Conservation (phyloP, 1,140 invertebrate genomes). For the Drosophila truncata region DNA sequence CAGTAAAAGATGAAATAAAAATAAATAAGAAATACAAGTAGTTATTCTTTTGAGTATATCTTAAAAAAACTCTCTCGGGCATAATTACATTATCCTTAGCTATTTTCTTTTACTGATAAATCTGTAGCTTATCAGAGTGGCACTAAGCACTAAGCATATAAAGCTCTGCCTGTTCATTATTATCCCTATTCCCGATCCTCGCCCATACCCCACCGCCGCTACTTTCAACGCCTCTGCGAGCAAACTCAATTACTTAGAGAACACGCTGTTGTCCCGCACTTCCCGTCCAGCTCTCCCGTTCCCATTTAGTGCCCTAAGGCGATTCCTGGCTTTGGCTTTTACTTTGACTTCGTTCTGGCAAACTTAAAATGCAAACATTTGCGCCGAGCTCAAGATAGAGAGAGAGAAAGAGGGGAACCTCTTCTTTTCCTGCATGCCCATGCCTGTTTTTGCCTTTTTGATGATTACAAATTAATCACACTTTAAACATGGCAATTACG, state of each 20-base stretch:
- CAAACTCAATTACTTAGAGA: conserved; percentile 74
- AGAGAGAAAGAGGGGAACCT: conserved; percentile 1
- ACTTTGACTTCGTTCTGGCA: conserved; percentile 25
- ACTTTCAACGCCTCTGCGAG: conserved; percentile 39
- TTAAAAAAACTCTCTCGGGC: background rate
- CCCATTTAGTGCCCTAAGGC: conserved; percentile 47
- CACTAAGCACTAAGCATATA: conserved; percentile 24
- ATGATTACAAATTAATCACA: conserved; percentile 84
- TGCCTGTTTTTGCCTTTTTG: conserved; percentile 72
- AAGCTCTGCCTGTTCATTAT: conserved; percentile 31
- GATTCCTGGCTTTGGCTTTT: conserved; percentile 49
- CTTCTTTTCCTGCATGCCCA: conserved; percentile 34
- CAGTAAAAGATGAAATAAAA: background rate
- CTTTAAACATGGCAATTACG: conserved; percentile 84
- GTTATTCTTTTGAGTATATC: too few species aligned
- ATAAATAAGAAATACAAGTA: background rate
- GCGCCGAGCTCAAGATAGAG: conserved; percentile 14
- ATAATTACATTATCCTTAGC: background rate
- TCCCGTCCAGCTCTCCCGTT: background rate
- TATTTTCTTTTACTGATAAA: background rate
- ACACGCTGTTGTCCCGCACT: conserved; percentile 50
- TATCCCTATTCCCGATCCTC: conserved; percentile 6
- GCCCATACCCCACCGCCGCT: background rate
- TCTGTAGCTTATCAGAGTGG: background rate
- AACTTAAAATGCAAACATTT: conserved; percentile 68